Base-by-base conservation (phyloP, 1,140 invertebrate genomes). In the Saccostrea cuccullata region DNA sequence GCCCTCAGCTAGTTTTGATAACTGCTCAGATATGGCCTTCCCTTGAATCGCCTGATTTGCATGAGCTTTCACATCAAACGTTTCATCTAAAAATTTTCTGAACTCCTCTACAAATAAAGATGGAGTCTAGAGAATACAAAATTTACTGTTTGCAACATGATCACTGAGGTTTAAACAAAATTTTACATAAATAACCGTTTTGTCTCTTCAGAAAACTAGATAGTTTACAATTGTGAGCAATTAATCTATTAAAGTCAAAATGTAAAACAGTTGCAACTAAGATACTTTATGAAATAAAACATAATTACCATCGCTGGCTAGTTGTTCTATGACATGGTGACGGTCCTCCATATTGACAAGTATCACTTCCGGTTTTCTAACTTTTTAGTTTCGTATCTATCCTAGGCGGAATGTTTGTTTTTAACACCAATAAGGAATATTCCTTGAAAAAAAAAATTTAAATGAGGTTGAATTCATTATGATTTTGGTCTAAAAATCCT, bases 1-100 rank as follows among this genome's bases (percentile, higher is more conserved):
- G 6, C 97, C 97, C 94, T 97, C 96, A 30, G 96, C 96, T n/a
- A 98, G 94, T 94, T 97, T 97, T 67, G 96, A 96, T 15, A 98
- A 96, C 94, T 98, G 97, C 90, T 97, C 97, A 0, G 96, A 95
- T 82, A 97, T 97, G 4, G 96, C 96, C 55, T 97, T 91, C 11
- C 95, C 92, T 88, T 96, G 95, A 84, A 95, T 94, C 3, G 95
- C 93, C 88, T 94, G 93, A 55, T 95, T 95, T 13, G 95, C 94
- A 91, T 96, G 92, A 70, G 94, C 93, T 88, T 95, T 95, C 13
- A 96, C 95, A 93, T 96, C 96, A 92, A 95, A 95, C 82, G 95
- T 94, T 55, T 94, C 95, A 85, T 95, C 92, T 36, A 96, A 91
- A 92, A 96, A 96, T 91, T 96, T 94, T 89, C 77, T 90, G 86